Base-by-base conservation (phyloP, 2,888 invertebrate genomes). In the Dicyrtomina minuta region DNA sequence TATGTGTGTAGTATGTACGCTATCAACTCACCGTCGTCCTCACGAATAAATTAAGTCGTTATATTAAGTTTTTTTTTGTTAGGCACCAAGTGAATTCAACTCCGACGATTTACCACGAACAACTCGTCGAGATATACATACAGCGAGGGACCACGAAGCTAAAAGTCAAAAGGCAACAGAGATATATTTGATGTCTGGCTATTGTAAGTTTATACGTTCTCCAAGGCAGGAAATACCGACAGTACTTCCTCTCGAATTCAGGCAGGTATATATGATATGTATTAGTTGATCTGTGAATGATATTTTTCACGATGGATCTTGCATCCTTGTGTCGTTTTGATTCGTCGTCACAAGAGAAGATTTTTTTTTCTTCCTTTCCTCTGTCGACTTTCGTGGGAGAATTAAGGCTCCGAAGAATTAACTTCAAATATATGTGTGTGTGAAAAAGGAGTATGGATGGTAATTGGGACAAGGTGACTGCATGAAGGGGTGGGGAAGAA, bases 251-350 rank as follows among this genome's bases (percentile, higher is more conserved):
- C 49, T 70, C 39, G 64, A 67, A 62, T 67, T 62, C 56, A 70
- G 70, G 70, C 70, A 70, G 70, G 70, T 70, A 70, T 70, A 67
- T 62, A 66, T 70, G 70, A 70, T 70, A 70, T 70, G 70, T 70
- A 70, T 70, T 62, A 49, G 66, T 62, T 67, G 60, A 56, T 65
- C 43, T 55, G 65, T 43, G 20, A 62, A 17, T 55, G 41, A 39
- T 53, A 27, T 62, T 46, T 59, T 43, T 51, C 65, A 65, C 56
- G 53, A 20, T 55, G 43, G 17, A 12, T 12, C 51, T 64, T 13
- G 17, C 43, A 20, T 64, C 64, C 53, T 39, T 22, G 12, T 51
- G n/a, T 51, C 51, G n/a, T 46, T n/a, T n/a, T 51, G 20, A 5
- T 20, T 51, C 22, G 22, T 51, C 20, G 22, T 5, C 22, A 33